Conservation (phyloP, 2,888 invertebrate genomes). For the Eupeodes luniger region DNA sequence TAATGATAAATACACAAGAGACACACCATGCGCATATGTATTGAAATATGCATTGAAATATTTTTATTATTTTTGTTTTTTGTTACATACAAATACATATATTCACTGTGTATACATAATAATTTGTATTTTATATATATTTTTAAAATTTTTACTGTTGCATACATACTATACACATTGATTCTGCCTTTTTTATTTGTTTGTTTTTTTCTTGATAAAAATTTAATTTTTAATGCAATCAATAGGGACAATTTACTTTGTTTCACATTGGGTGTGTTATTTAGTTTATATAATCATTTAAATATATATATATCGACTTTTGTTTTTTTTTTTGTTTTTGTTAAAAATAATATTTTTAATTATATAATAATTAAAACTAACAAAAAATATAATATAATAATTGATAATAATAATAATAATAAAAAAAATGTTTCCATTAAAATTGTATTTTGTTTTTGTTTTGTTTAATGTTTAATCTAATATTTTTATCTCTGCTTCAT, state of each 20-base stretch:
- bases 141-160: slow-evolving; percentile 57
- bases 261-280: slow-evolving; percentile 67
- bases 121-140: slow-evolving; percentile 54
- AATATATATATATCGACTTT: slow-evolving; percentile 49
- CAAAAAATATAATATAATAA: slow-evolving; percentile 59
- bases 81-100: slow-evolving; percentile 75
- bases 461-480: slow-evolving; percentile 61
- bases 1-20: slow-evolving; percentile 72
- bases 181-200: slow-evolving; percentile 43
- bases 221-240: slow-evolving; percentile 74
- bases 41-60: slow-evolving; percentile 55
- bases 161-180: slow-evolving; percentile 62
- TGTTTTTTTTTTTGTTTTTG: slow-evolving; percentile 33
- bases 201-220: slow-evolving; percentile 54
- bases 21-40: slow-evolving; percentile 70
- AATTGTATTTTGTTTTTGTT: slow-evolving; percentile 64
- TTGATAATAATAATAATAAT: slow-evolving; percentile 51
- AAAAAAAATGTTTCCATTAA: slow-evolving; percentile 67
- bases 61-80: slow-evolving; percentile 53
- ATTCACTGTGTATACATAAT: slow-evolving; percentile 70
- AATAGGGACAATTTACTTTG: slow-evolving; percentile 56
- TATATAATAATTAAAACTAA: slow-evolving; percentile 70
- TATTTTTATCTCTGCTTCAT: slow-evolving; percentile 72
- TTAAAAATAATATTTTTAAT: slow-evolving; percentile 66
- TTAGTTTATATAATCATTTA: slow-evolving; percentile 57